Percentiles rank a stretch among this genome's conserved stretches.
These are phyloP conservation scores for Odontothrips loti DNA, from an alignment of 2,888 invertebrate genomes.

Conservation along the genomic window DNA sequence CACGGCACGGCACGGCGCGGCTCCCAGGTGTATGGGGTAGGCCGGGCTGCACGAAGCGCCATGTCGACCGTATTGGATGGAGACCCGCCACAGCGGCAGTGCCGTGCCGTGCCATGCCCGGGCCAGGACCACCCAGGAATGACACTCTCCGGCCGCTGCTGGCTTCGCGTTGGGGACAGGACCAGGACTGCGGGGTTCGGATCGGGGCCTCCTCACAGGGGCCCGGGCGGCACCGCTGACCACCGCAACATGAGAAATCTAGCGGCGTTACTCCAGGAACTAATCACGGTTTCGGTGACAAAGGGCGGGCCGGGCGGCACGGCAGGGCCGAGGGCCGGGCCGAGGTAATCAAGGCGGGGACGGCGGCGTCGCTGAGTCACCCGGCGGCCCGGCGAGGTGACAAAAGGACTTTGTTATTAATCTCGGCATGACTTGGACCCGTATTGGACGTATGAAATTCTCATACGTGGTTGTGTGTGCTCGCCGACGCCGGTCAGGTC, in stretches of 20 bases:
- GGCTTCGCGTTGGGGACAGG: too few relatives aligned
- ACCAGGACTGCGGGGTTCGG: too few relatives aligned
- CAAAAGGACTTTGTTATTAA: conserved; percentile 9
- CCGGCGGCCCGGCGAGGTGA: neutral
- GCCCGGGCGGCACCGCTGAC: too few relatives aligned
- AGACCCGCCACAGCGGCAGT: too few relatives aligned
- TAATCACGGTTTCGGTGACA: conserved; percentile 17
- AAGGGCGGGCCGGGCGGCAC: neutral
- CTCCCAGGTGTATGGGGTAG: too few relatives aligned
- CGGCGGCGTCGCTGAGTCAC: neutral
- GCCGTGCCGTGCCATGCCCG: too few relatives aligned
- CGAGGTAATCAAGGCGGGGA: conserved; percentile 1
- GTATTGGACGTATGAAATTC: neutral
- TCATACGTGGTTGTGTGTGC: neutral
- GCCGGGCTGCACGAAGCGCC: neutral
- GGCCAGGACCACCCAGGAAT: neutral
- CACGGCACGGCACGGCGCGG: too few relatives aligned
- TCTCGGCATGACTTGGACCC: neutral
- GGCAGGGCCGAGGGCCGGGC: neutral
- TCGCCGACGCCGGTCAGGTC: neutral
- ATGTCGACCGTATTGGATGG: too few relatives aligned
- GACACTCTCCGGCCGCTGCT: too few relatives aligned
- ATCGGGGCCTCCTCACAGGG: too few relatives aligned
- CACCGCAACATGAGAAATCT: too few relatives aligned
- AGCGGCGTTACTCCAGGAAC: neutral